These are phyloP conservation scores for Palythoa heliodiscus DNA, from an alignment of 92 coral and sea anemone species.

Conservation along the genomic window DNA sequence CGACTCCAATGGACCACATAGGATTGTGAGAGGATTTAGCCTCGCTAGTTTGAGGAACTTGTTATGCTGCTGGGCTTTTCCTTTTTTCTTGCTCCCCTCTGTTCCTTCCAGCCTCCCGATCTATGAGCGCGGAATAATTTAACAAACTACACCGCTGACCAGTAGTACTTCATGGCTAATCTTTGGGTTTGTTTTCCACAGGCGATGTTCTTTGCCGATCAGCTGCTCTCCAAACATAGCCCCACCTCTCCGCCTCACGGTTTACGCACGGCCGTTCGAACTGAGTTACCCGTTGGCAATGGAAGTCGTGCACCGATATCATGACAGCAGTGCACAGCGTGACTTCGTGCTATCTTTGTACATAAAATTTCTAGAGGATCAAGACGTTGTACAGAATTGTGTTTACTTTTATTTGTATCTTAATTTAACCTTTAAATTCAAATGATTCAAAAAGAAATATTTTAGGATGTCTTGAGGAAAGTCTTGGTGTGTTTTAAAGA, in stretches of 20 bases:
- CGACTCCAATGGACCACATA: too few species aligned
- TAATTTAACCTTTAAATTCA: background rate
- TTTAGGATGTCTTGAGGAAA: background rate
- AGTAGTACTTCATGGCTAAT: background rate
- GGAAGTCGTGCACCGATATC: slow-evolving; percentile 48
- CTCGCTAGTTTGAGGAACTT: too few species aligned
- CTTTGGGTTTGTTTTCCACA: slow-evolving; percentile 36
- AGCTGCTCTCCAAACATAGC: slow-evolving; percentile 75
- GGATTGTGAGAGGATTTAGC: too few species aligned
- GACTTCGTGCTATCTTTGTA: background rate
- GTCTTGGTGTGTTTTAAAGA: background rate
- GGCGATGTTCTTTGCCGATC: slow-evolving; percentile 99
- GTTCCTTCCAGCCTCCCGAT: background rate
- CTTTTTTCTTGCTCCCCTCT: background rate
- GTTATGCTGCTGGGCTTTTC: too few species aligned
- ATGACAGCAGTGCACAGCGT: background rate
- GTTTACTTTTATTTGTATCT: background rate
- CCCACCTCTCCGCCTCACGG: slow-evolving; percentile 69
- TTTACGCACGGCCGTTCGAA: slow-evolving; percentile 72
- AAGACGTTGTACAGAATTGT: background rate
- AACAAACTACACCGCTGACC: background rate
- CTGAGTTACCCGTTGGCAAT: slow-evolving; percentile 81
- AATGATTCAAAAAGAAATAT: background rate
- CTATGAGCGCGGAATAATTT: background rate
- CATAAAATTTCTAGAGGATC: background rate